Evolutionary conservation across 2,888 invertebrate species (phyloP), one percentile per base, ranked within the genome.

Genomic region (Myathropa florea): DNA sequence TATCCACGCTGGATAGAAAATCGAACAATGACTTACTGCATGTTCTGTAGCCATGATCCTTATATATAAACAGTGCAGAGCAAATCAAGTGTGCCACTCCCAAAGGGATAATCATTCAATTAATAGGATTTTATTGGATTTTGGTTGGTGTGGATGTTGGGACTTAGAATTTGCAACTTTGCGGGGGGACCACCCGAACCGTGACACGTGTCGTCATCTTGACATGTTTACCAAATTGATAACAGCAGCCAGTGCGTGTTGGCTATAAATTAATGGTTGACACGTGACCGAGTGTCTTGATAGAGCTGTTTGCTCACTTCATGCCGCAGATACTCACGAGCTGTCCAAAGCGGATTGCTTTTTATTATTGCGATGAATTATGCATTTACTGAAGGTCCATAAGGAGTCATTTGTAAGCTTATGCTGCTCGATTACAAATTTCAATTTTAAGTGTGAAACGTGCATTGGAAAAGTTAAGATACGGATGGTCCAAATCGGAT

Each of bases 51-150:
- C 60, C 33, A 10, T 36, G 63, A 33, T 39, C 53, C 55, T 72
- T 72, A 72, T 64, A 82, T 68, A 77, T 78, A 77, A 85, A 39
- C 68, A 24, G 10, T 68, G 14, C 28, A 59, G 18, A 46, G 10
- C 83, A 81, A 81, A 81, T 81, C 85, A 85, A 85, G 82, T 85
- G 82, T 64, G 59, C 73, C 83, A 79, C 68, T 88, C 88, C 85
- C 88, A 73, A 83, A 71, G 84, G 88, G 77, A 80, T 82, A 88
- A 88, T 88, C 84, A 87, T 88, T 88, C 88, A 88, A 88, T 88
- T 83, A 84, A 82, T 82, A 78, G 71, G 77, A 87, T 82, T 88
- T 79, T 84, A 84, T 84, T 83, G 46, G 83, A 78, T 63, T 72
- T 77, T 83, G 83, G 83, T 83, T 83, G 86, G 83, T 46, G 46